Conservation (phyloP, 92 coral and sea anemone species). For the Actinernus sp. region DNA sequence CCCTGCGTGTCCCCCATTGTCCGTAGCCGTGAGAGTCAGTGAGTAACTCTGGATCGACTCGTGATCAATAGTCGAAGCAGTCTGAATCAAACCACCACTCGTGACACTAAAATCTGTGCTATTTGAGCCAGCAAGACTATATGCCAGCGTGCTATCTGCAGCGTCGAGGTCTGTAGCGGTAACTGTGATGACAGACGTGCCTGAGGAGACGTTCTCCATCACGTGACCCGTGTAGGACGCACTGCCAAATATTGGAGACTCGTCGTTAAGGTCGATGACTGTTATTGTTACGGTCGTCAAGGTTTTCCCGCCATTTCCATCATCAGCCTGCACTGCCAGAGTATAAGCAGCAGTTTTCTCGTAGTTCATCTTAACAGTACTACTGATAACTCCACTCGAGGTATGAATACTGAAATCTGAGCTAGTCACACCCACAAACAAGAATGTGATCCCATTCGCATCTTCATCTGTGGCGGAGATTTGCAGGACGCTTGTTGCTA, state of each 20-base stretch:
- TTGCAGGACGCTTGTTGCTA: slow-evolving; percentile 46
- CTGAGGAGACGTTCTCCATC: slow-evolving; percentile 60
- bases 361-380: slow-evolving; percentile 31
- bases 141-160: slow-evolving; percentile 62
- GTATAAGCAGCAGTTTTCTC: slow-evolving; percentile 52
- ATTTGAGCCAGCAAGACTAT: slow-evolving; percentile 53
- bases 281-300: slow-evolving; percentile 43
- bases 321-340: slow-evolving; percentile 56
- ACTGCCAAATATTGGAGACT: slow-evolving; percentile 63
- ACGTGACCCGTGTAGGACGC: slow-evolving; percentile 72
- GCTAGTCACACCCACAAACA: slow-evolving; percentile 57
- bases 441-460: slow-evolving; percentile 26
- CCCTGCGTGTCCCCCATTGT: slow-evolving; percentile 51
- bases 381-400: slow-evolving; percentile 47
- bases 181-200: slow-evolving; percentile 67
- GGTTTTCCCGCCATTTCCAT: slow-evolving; percentile 64
- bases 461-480: slow-evolving; percentile 68
- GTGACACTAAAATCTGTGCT: slow-evolving; percentile 52
- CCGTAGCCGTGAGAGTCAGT: slow-evolving; percentile 58
- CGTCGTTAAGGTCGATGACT: slow-evolving; percentile 75
- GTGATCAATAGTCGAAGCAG: slow-evolving; percentile 50
- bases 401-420: slow-evolving; percentile 63
- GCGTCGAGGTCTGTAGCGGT: slow-evolving; percentile 71
- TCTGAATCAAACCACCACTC: slow-evolving; percentile 47
- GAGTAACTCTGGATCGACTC: slow-evolving; percentile 53